phyloP scores from a whole-genome alignment of 1,140 invertebrate species.

The Musca vetustissima region DNA sequence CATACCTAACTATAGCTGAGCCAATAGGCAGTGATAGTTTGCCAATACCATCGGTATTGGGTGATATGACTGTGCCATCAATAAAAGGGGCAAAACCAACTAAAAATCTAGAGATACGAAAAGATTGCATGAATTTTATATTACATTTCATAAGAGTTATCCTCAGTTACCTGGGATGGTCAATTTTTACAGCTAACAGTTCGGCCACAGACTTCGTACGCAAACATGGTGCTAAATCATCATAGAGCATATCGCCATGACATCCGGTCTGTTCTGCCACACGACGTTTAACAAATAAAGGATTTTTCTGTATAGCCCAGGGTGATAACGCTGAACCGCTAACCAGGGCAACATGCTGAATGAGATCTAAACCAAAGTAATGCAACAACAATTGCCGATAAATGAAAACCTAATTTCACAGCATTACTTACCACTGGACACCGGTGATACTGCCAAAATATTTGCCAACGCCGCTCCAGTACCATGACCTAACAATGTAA shows the following conservation, averaged over 20 bases:
- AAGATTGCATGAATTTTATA: neutral
- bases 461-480: conserved; percentile 92
- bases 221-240: conserved; percentile 82
- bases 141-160: neutral
- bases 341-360: conserved; percentile 87
- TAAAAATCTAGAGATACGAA: conserved; percentile 63
- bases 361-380: conserved; percentile 68
- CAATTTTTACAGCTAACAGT: conserved; percentile 70
- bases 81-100: conserved; percentile 87
- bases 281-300: conserved; percentile 75
- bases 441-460: conserved; percentile 90
- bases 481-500: conserved; percentile 90
- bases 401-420: neutral
- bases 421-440: conserved; percentile 76
- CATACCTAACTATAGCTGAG: conserved; percentile 54
- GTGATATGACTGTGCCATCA: conserved; percentile 77
- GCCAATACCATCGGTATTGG: conserved; percentile 54
- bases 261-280: conserved; percentile 78
- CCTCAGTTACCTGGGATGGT: conserved; percentile 64
- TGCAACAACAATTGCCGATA: neutral
- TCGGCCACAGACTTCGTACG: conserved; percentile 71
- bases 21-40: conserved; percentile 49
- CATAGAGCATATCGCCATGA: conserved; percentile 72
- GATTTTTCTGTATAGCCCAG: conserved; percentile 90
- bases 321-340: conserved; percentile 93